These are phyloP conservation scores for Dufourea novaeangliae DNA, from an alignment of 1,140 invertebrate species.

Conservation along the genomic window DNA sequence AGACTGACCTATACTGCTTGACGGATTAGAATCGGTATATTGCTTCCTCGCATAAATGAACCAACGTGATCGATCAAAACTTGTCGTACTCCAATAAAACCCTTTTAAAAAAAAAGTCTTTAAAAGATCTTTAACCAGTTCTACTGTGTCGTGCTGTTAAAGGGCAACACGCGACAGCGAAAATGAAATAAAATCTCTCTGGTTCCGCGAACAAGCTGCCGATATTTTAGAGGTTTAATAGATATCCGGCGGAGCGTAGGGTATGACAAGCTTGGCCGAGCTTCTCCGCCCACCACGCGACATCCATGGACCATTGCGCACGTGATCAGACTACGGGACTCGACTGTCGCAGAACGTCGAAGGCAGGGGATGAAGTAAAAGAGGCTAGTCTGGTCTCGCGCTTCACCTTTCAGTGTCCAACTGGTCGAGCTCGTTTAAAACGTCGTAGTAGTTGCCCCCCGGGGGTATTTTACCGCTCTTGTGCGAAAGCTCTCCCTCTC, in stretches of 20 bases:
- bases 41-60: too few species aligned
- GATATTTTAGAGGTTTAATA: constrained; percentile 15
- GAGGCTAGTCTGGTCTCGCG: constrained; percentile 2
- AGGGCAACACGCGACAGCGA: not conserved
- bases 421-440: constrained; percentile 48
- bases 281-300: not conserved
- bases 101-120: too few species aligned
- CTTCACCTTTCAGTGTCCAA: constrained; percentile 12
- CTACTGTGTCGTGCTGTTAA: not conserved
- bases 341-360: constrained; percentile 19
- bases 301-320: constrained; percentile 19
- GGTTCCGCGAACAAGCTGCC: not conserved
- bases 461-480: constrained; percentile 16
- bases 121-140: too few species aligned
- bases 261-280: constrained; percentile 18
- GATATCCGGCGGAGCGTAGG: not conserved
- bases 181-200: not conserved
- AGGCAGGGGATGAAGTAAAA: not conserved
- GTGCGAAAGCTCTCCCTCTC: not conserved
- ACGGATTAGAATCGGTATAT: not conserved
- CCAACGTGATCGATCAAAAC: too few species aligned
- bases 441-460: constrained; percentile 27
- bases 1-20: not conserved
- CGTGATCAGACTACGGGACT: constrained; percentile 57
- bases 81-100: too few species aligned